A percentile compares a stretch with the other conserved stretches of the same genome.
Conservation (phyloP, 2,113 vertebrate genomes). For the Galbula dea region DNA sequence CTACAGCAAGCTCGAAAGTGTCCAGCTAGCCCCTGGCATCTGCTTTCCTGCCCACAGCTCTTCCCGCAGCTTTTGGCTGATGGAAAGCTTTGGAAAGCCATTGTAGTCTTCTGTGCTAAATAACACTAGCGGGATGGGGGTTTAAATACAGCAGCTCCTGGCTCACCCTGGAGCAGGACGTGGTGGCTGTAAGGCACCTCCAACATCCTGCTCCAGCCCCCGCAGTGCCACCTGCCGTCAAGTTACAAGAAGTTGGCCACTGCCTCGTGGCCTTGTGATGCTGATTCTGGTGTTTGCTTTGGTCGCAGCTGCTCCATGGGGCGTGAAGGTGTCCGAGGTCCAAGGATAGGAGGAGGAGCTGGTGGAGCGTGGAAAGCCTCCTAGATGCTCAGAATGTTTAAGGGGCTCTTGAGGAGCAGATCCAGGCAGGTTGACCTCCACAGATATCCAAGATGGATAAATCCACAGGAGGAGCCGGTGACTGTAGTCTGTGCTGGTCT, state of each 20-base stretch:
- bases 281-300: background rate
- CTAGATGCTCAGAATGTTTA: background rate
- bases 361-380: background rate
- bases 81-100: background rate
- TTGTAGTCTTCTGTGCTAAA: background rate
- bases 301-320: background rate
- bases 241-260: accelerated
- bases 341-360: background rate
- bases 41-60: background rate
- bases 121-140: background rate
- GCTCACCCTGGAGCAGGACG: background rate
- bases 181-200: background rate
- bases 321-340: background rate
- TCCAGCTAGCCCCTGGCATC: background rate
- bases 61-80: background rate
- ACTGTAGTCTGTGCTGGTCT: background rate
- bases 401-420: background rate
- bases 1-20: background rate
- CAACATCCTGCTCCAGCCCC: background rate
- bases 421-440: background rate
- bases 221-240: accelerated
- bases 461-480: background rate
- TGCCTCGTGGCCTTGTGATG: accelerated
- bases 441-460: background rate
- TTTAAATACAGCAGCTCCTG: background rate